phyloP scores from a whole-genome alignment of 2,888 invertebrate genomes.

The Sclerodermus sp. region DNA sequence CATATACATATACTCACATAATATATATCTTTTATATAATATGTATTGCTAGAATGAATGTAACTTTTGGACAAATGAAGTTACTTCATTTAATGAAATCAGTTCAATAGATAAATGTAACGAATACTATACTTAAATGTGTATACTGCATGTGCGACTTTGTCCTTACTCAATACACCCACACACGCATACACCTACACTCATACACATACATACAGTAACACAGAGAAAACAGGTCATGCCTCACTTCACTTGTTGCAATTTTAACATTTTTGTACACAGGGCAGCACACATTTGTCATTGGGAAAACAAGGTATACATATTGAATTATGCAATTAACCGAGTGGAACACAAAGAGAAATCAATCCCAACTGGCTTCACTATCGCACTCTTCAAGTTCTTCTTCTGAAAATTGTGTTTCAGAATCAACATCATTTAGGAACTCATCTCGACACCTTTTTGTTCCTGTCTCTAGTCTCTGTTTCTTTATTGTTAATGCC shows the following conservation, averaged over 20 bases:
- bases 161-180: constrained; percentile 19
- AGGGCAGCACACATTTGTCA: constrained; percentile 24
- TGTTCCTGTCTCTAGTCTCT: constrained; percentile 22
- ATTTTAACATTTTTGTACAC: constrained; percentile 35
- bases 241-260: constrained; percentile 32
- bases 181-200: constrained; percentile 28
- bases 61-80: neutral
- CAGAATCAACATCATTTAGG: constrained; percentile 36
- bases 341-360: constrained; percentile 4
- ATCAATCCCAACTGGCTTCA: constrained; percentile 52
- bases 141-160: constrained; percentile 14
- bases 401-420: constrained; percentile 30
- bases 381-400: constrained; percentile 38
- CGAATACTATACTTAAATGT: constrained; percentile 24
- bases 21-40: too few species aligned
- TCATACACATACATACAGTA: constrained; percentile 17
- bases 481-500: constrained; percentile 39
- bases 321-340: neutral
- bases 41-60: neutral
- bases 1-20: too few species aligned
- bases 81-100: constrained; percentile 18
- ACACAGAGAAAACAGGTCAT: neutral
- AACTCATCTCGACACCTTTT: constrained; percentile 34
- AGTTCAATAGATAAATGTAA: constrained; percentile 27
- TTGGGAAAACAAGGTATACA: constrained; percentile 21